A percentile compares a stretch with the other conserved stretches of the same genome.
Evolutionary conservation across 2,888 invertebrate genomes (phyloP).

Genomic region (Smittia aterrima): DNA sequence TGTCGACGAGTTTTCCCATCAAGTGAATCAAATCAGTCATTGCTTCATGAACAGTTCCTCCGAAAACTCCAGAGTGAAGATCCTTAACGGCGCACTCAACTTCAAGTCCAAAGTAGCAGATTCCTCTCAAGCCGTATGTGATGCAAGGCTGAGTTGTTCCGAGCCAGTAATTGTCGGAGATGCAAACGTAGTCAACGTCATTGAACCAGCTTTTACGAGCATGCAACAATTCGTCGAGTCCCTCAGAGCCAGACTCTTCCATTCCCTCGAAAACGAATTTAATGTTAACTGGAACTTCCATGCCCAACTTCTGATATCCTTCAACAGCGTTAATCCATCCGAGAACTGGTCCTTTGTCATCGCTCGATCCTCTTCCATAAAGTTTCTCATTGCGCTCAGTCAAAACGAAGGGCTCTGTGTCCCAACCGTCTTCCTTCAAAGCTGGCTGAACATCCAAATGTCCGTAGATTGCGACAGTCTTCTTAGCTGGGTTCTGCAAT

Average conservation of each 20-base stretch:
- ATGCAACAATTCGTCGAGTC: conserved; percentile 81
- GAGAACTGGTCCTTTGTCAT: conserved; percentile 93
- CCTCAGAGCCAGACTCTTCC: conserved; percentile 97
- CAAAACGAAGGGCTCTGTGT: conserved; percentile 89
- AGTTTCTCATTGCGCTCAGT: conserved; percentile 85
- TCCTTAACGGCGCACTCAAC: conserved; percentile 88
- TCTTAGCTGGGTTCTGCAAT: conserved; percentile 72
- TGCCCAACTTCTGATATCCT: conserved; percentile 72
- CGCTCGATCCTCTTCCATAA: conserved; percentile 87
- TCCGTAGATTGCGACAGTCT: conserved; percentile 92
- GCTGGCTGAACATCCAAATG: conserved; percentile 99
- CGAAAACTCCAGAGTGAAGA: conserved; percentile 93
- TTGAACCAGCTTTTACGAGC: conserved; percentile 56
- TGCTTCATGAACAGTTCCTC: conserved; percentile 88
- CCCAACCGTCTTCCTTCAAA: conserved; percentile 88
- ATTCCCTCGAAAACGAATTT: conserved; percentile 96
- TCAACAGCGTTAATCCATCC: conserved; percentile 95
- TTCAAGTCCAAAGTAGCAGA: conserved; percentile 87
- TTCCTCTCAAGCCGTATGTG: conserved; percentile 92
- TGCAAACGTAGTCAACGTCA: conserved; percentile 91
- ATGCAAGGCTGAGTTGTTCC: conserved; percentile 96
- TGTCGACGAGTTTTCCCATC: conserved; percentile 79
- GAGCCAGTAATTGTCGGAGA: conserved; percentile 98
- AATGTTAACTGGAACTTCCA: conserved; percentile 68
- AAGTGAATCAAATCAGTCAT: conserved; percentile 89